Percentiles rank a stretch among this genome's conserved stretches.
Conservation (phyloP, 1,140 invertebrate genomes). For the Adoxophyes honmai region DNA sequence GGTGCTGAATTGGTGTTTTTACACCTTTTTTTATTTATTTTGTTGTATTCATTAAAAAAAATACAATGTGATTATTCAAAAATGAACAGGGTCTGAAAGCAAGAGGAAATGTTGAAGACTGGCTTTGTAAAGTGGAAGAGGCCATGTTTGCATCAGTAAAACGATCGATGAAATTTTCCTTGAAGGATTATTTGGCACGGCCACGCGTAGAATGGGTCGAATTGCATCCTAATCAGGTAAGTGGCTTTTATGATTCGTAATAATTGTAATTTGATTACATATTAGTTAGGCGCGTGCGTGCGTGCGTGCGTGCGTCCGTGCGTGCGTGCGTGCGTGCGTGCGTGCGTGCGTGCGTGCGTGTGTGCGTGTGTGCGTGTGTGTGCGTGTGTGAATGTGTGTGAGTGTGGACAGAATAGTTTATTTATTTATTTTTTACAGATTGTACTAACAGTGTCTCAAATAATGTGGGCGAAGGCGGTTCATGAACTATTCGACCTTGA, state of each 20-base stretch:
- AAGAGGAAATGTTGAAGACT: slow-evolving; percentile 92
- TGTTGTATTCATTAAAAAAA: no score
- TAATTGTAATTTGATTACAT: no score
- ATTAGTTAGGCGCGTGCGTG: no score
- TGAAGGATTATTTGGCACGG: slow-evolving; percentile 79
- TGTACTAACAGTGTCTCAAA: slow-evolving; percentile 89
- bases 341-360: no score
- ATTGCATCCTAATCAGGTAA: slow-evolving; percentile 73
- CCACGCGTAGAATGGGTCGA: slow-evolving; percentile 81
- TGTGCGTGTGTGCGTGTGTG: no score
- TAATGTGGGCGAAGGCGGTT: slow-evolving; percentile 90
- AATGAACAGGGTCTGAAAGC: slow-evolving; percentile 85
- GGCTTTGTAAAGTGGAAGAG: slow-evolving; percentile 91
- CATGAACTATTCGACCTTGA: slow-evolving; percentile 83
- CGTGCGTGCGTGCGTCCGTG: background rate
- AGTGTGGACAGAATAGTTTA: no score
- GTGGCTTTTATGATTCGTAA: background rate
- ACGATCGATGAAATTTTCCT: slow-evolving; percentile 84
- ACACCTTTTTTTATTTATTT: no score
- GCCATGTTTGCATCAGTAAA: slow-evolving; percentile 89
- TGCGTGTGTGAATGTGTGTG: no score
- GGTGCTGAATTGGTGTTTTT: slow-evolving; percentile 66
- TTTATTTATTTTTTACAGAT: slow-evolving; percentile 44
- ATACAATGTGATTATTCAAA: background rate
- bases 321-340: no score